These are phyloP conservation scores for Hepsetus odoe DNA, from an alignment of 2,113 vertebrate genomes.

Conservation along the genomic window DNA sequence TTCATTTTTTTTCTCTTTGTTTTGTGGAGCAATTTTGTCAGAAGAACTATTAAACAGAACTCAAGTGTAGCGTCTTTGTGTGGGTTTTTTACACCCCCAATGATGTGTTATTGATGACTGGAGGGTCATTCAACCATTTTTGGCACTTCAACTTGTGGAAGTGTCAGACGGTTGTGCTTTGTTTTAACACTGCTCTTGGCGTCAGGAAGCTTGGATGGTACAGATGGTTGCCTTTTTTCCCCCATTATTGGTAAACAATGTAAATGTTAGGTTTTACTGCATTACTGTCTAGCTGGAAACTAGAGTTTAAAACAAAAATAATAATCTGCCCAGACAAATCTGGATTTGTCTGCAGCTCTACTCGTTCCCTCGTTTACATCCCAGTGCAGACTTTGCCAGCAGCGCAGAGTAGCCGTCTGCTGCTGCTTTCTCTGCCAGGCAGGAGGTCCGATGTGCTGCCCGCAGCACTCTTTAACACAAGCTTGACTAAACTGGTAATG, in stretches of 20 bases:
- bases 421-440: neutral
- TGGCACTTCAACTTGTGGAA: neutral
- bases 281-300: neutral
- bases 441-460: neutral
- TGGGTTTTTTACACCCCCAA: neutral
- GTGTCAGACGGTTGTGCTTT: neutral
- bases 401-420: neutral
- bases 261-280: neutral
- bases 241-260: neutral
- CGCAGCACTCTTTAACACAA: neutral
- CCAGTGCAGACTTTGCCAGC: neutral
- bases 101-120: neutral
- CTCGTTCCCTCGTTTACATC: neutral
- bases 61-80: slow-evolving; percentile 18
- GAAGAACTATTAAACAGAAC: slow-evolving; percentile 57
- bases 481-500: neutral
- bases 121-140: neutral
- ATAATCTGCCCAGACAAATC: neutral
- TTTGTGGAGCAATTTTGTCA: slow-evolving; percentile 58
- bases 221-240: neutral
- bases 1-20: slow-evolving; percentile 31
- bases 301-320: neutral
- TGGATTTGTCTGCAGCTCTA: neutral
- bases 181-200: neutral
- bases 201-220: neutral